Percentiles rank a stretch among this genome's conserved stretches.
phyloP scores from a whole-genome alignment of 2,888 invertebrate genomes.

The Cremastinae sp. region DNA sequence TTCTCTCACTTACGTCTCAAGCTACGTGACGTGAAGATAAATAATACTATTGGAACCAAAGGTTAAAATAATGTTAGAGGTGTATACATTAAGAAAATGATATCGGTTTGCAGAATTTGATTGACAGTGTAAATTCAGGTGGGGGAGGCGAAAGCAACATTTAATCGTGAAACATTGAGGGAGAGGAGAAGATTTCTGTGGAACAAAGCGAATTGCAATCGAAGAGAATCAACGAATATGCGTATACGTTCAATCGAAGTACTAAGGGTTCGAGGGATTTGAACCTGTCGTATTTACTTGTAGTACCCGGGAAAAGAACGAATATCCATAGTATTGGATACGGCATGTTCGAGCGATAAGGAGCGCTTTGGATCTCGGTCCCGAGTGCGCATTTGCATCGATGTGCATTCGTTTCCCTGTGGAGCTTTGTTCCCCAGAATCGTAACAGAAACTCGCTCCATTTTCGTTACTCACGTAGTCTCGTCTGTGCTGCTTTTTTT shows the following conservation, averaged over 20 bases:
- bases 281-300: conserved; percentile 5
- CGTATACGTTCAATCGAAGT: conserved; percentile 19
- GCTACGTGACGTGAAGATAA: background rate
- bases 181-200: background rate
- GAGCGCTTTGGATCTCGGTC: conserved; percentile 65
- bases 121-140: too few relatives aligned
- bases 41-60: too few relatives aligned
- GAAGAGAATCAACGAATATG: conserved; percentile 8
- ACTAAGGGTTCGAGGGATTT: conserved; percentile 3
- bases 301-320: conserved; percentile 25
- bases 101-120: too few relatives aligned
- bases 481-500: conserved; percentile 31
- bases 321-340: conserved; percentile 66
- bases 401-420: conserved; percentile 49
- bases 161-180: background rate
- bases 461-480: conserved; percentile 10
- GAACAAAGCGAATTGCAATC: background rate
- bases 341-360: conserved; percentile 60
- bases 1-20: background rate
- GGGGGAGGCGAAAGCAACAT: too few relatives aligned
- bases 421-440: conserved; percentile 15
- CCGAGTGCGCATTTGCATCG: conserved; percentile 64
- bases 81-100: too few relatives aligned
- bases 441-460: conserved; percentile 11
- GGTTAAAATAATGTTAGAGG: too few relatives aligned